These are phyloP conservation scores for Lydus trimaculatus DNA, from an alignment of 2,888 invertebrate genomes.

Conservation along the genomic window DNA sequence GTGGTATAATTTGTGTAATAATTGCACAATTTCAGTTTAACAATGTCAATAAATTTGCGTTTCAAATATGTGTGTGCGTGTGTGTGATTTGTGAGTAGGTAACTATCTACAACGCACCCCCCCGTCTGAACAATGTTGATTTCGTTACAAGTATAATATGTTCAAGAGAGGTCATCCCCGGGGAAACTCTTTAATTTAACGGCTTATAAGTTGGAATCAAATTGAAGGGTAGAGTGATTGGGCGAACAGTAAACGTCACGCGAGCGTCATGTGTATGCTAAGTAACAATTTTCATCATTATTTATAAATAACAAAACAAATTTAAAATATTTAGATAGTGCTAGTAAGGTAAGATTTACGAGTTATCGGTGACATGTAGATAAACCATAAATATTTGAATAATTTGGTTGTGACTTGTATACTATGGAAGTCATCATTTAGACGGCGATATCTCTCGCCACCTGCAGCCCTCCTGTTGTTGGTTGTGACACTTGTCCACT, in stretches of 20 bases:
- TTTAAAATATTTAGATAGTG: neutral
- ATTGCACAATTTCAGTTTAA: conserved; percentile 25
- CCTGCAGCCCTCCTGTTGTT: conserved; percentile 40
- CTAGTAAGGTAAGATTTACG: conserved; percentile 30
- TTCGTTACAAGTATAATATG: conserved; percentile 39
- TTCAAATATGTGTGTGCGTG: conserved; percentile 42
- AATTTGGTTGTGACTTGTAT: conserved; percentile 37
- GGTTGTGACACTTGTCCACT: conserved; percentile 23
- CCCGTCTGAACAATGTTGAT: conserved; percentile 44
- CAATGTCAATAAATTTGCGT: conserved; percentile 38
- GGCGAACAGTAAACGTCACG: conserved; percentile 45
- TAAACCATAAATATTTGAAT: conserved; percentile 41
- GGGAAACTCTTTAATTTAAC: conserved; percentile 59
- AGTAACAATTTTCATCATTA: conserved; percentile 38
- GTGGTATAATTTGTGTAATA: neutral
- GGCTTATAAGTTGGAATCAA: conserved; percentile 61
- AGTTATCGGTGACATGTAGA: conserved; percentile 31
- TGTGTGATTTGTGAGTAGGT: conserved; percentile 46
- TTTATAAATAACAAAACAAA: conserved; percentile 5
- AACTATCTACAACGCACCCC: conserved; percentile 30
- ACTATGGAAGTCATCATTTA: conserved; percentile 47
- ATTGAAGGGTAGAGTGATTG: conserved; percentile 50
- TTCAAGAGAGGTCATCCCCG: conserved; percentile 47
- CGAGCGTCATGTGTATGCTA: conserved; percentile 56
- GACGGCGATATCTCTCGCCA: conserved; percentile 47